Base-by-base conservation (phyloP, 2,113 vertebrate species). In the Heliornis fulica region DNA sequence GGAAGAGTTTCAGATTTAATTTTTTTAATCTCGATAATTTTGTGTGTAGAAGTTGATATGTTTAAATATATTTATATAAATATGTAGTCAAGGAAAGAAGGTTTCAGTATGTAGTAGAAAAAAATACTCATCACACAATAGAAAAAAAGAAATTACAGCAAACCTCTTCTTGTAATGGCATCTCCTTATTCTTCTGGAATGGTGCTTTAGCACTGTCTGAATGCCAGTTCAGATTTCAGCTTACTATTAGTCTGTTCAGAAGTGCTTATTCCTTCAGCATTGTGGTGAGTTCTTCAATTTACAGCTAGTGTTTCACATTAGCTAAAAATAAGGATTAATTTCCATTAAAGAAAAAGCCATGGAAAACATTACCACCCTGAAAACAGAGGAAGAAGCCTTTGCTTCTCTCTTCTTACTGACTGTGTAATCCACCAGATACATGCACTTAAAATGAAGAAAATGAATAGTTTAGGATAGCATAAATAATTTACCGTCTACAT, bases 371-470 rank as follows among this genome's bases (percentile, higher is more conserved):
- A 54, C 15, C 13, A 13, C 64, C 48, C 76, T 51, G 40, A 89
- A 90, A 90, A 60, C 16, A 59, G 26, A 17, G 3, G 7, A 1
- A 71, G 5, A 94, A 84, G 43, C 13, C 15, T 69, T 45, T 57
- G 20, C 32, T 82, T 51, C 11, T 77, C 66, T 75, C 51, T 87
- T n/a, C 68, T 60, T 63, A 51, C 32, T 76, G 61, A 25, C 56
- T 21, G 20, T 19, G 54, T 89, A 56, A 64, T 57, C 83, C 79
- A 65, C 5, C 31, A 89, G 40, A 92, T 56, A 9, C 7, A 40
- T 15, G 6, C 25, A 53, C 61, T 82, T 82, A 94, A 91, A 95
- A 56, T 4, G 15, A 71, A 87, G 34, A 63, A 75, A 87, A 82
- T 29, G 0, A 81, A 64, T 41, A 92, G 25, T 26, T 78, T 40